Base-by-base conservation (phyloP, 2,797 vertebrate genomes). In the Alca torda region DNA sequence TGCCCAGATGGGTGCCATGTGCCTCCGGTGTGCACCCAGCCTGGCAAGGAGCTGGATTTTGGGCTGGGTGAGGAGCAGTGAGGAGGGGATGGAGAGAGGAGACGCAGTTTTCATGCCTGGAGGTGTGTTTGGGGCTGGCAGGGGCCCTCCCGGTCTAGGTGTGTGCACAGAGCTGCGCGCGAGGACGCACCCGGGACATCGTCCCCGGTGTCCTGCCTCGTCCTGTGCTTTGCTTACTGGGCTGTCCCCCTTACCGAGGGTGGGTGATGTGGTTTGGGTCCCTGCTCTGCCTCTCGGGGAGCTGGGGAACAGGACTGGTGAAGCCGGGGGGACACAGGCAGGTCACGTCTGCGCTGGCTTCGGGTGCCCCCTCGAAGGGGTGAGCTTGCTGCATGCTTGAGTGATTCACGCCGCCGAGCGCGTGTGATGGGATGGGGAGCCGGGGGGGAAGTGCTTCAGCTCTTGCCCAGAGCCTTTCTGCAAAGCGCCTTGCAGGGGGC, bases 171-270 rank as follows among this genome's bases (percentile, higher is more conserved):
- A 60, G 25, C 46, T 37, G 41, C 1, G 1, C 1, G 1, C 0
- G 1, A 61, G 79, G 59, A 43, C 83, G 26, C 23, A 8, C 16
- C 35, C 16, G 41, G 37, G 45, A 26, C 39, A 3, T 30, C 0
- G 0, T 43, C 54, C 37, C 51, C 25, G 1, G 0, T 1, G 25
- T 24, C 59, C 45, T 4, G 0, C 53, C 61, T 64, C 0, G 0
- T 15, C 63, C 35, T 9, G 14, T 20, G 57, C 46, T 35, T 26
- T 4, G 2, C 5, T 61, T 60, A 2, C 69, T 4, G 28, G 31
- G 15, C 51, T 64, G 53, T 73, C 24, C 72, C 59, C 18, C 21
- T 18, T 14, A 4, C 0, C 2, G 0, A 1, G 30, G 43, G 0
- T 2, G 25, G 15, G 23, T 31, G 75, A 24, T 0, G 0, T 18